Percentiles rank a stretch among this genome's conserved stretches.
These are phyloP conservation scores for Trogon melanurus DNA, from an alignment of 2,113 vertebrate species.

Conservation along the genomic window DNA sequence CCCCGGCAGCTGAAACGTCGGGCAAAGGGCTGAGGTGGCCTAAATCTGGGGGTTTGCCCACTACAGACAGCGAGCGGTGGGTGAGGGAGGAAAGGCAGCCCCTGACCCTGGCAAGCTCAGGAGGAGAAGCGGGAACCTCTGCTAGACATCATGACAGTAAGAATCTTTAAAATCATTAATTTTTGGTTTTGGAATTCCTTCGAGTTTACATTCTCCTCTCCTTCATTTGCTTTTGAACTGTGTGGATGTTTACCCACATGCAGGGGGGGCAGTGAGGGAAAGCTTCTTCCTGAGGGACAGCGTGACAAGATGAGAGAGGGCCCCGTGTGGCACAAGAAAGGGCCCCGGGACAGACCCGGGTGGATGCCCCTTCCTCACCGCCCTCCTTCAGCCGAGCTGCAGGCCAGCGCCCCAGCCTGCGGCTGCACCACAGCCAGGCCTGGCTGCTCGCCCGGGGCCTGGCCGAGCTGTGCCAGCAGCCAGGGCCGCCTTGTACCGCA, in stretches of 20 bases:
- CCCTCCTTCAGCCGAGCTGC: too few species aligned
- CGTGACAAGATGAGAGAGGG: accelerated
- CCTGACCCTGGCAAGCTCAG: background rate
- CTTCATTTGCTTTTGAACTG: background rate
- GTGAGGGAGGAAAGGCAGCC: background rate
- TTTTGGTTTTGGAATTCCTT: background rate
- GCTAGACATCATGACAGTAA: background rate
- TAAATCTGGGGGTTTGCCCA: too few species aligned
- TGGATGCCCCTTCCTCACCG: too few species aligned
- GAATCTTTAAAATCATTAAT: background rate
- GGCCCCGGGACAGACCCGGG: too few species aligned
- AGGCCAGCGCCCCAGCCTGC: accelerated
- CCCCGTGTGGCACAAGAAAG: background rate
- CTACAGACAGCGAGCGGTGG: background rate
- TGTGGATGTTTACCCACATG: accelerated
- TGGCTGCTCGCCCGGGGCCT: background rate
- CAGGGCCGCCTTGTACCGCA: background rate
- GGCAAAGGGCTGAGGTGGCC: background rate
- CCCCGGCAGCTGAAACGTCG: accelerated
- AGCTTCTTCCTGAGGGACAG: background rate
- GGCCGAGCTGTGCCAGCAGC: background rate
- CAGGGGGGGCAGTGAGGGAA: accelerated
- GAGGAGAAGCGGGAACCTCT: background rate
- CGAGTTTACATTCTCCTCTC: background rate
- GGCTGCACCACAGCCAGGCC: accelerated